Percentiles rank a stretch among this genome's conserved stretches.
These are phyloP conservation scores for Poecile atricapillus DNA, from an alignment of 2,113 vertebrate species.

Conservation along the genomic window DNA sequence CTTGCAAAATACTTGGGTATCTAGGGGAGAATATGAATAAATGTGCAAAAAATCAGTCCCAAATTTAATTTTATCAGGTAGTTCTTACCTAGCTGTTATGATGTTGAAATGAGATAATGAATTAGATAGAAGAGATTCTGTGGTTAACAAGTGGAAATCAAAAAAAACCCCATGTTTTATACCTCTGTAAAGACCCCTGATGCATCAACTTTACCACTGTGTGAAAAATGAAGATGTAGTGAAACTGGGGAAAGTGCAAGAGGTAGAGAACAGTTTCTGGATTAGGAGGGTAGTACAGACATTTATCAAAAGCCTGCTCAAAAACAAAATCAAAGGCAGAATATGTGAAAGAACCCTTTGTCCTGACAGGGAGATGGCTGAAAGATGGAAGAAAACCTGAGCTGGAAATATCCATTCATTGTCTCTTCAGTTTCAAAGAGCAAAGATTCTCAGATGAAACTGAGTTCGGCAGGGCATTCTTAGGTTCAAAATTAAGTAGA, in stretches of 20 bases:
- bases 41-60: accelerated
- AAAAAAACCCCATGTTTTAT: background rate
- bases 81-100: background rate
- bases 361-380: background rate
- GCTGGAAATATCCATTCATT: background rate
- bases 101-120: background rate
- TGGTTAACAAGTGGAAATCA: background rate
- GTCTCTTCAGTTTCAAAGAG: background rate
- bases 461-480: accelerated
- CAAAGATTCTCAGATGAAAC: background rate
- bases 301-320: background rate
- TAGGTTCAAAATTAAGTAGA: background rate
- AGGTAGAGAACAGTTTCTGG: background rate
- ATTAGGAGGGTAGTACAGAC: background rate
- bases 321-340: background rate
- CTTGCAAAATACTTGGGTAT: background rate
- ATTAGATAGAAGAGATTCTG: background rate
- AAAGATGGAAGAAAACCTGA: background rate
- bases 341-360: background rate
- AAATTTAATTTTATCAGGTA: background rate
- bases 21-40: background rate
- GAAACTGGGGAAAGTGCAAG: background rate
- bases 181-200: background rate
- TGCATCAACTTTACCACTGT: background rate
- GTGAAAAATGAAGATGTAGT: background rate